Conservation (phyloP, 2,888 invertebrate species). For the Zaprionus obscuricornis region DNA sequence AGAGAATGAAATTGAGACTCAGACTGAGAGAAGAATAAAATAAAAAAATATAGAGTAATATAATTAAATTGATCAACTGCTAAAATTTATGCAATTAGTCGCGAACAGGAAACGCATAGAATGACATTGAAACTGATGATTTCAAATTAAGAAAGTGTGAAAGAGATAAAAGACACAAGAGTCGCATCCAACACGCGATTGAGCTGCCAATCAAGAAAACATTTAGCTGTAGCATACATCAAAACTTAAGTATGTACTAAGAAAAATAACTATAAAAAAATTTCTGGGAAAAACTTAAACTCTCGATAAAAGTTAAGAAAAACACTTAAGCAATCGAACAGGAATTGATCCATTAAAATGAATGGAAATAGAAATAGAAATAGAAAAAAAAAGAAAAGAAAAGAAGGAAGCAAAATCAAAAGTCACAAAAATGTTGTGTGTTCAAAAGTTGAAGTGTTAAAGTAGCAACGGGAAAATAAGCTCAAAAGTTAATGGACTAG, state of each 20-base stretch:
- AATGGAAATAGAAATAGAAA: conserved; percentile 9
- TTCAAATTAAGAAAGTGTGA: conserved; percentile 2
- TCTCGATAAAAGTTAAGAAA: too few species aligned
- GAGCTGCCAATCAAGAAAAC: conserved; percentile 19
- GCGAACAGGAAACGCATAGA: conserved; percentile 31
- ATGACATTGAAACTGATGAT: conserved; percentile 16
- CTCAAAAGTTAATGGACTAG: conserved; percentile 75
- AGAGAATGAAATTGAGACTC: too few species aligned
- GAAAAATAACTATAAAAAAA: too few species aligned
- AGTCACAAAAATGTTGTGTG: conserved; percentile 24
- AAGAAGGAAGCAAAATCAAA: conserved; percentile 19
- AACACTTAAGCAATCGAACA: too few species aligned
- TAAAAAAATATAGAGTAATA: too few species aligned
- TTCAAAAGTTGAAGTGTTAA: conserved; percentile 54
- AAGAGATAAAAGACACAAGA: conserved; percentile 9
- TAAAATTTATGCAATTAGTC: conserved; percentile 41
- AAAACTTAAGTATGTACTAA: too few species aligned
- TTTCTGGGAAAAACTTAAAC: too few species aligned
- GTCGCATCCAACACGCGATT: conserved; percentile 42
- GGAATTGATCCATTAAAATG: too few species aligned
- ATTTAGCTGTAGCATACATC: too few species aligned
- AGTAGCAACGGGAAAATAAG: conserved; percentile 58
- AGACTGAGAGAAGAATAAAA: too few species aligned
- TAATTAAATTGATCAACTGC: conserved; percentile 36
- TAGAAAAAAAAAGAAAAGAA: conserved; percentile 11